Evolutionary conservation across 2,797 vertebrate genomes (phyloP).

Genomic region (Leptatherina wallacei): DNA sequence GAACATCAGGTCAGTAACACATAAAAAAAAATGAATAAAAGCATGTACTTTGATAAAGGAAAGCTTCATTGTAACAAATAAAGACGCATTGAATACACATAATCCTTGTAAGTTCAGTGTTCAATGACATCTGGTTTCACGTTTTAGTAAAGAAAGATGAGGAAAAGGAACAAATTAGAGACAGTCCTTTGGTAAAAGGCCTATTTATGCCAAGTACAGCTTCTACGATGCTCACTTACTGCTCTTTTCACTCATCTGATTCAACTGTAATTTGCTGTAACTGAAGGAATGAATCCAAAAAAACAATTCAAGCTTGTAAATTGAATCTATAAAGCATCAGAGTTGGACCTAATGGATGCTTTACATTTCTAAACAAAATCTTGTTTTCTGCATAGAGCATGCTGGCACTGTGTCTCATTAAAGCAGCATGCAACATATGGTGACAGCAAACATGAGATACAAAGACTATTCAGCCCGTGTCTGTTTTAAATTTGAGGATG

Average conservation of each 20-base stretch:
- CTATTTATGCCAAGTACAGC: conserved; percentile 1
- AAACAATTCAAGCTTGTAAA: conserved; percentile 14
- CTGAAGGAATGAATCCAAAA: conserved; percentile 26
- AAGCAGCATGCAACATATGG: conserved; percentile 4
- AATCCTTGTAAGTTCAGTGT: no score
- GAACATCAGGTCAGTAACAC: no score
- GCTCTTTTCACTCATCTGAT: conserved; percentile 30
- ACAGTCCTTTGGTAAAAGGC: not conserved
- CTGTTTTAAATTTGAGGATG: conserved; percentile 17
- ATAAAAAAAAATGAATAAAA: no score
- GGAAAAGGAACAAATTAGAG: not conserved
- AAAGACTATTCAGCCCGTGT: not conserved
- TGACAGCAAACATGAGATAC: conserved; percentile 21
- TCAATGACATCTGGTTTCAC: no score
- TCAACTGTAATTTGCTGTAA: conserved; percentile 38
- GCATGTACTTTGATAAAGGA: no score
- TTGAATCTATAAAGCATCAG: conserved; percentile 26
- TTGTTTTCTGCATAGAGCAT: conserved; percentile 3
- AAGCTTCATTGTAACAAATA: no score
- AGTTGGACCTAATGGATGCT: conserved; percentile 24
- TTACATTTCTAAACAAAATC: conserved; percentile 9
- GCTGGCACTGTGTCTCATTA: conserved; percentile 20
- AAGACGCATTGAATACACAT: no score
- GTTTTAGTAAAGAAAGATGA: not conserved
- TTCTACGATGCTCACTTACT: not conserved